Conservation (phyloP, 2,888 invertebrate species). For the Stenoptilia bipunctidactyla region DNA sequence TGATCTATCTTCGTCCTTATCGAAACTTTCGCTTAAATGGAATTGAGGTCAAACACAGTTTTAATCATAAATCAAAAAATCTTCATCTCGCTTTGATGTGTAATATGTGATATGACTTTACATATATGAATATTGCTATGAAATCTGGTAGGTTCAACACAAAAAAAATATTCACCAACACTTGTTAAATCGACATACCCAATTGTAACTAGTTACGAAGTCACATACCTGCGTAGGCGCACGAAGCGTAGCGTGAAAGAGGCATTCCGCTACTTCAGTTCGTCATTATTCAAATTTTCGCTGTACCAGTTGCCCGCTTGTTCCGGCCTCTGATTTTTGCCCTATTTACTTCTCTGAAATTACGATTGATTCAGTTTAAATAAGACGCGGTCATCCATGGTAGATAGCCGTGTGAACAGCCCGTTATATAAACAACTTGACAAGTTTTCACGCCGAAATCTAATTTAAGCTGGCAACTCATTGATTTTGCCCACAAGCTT, state of each 20-base stretch:
- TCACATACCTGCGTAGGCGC: slow-evolving; percentile 21
- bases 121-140: no score
- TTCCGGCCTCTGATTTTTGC: slow-evolving; percentile 63
- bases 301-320: slow-evolving; percentile 65
- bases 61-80: no score
- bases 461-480: not conserved
- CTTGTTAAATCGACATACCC: not conserved
- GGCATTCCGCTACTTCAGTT: slow-evolving; percentile 53
- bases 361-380: slow-evolving; percentile 63
- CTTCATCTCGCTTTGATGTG: no score
- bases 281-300: slow-evolving; percentile 69
- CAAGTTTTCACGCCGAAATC: slow-evolving; percentile 23
- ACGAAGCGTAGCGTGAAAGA: slow-evolving; percentile 56
- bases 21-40: no score
- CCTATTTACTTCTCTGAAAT: slow-evolving; percentile 65
- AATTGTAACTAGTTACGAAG: not conserved
- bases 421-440: slow-evolving; percentile 55
- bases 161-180: no score
- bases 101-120: no score
- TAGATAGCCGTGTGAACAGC: slow-evolving; percentile 61
- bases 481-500: not conserved
- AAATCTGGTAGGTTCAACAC: no score
- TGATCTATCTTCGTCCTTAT: no score
- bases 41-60: no score
- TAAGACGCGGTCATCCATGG: slow-evolving; percentile 61